Base-by-base conservation (phyloP, 1,140 invertebrate species). In the Philopotamus ludificatus region DNA sequence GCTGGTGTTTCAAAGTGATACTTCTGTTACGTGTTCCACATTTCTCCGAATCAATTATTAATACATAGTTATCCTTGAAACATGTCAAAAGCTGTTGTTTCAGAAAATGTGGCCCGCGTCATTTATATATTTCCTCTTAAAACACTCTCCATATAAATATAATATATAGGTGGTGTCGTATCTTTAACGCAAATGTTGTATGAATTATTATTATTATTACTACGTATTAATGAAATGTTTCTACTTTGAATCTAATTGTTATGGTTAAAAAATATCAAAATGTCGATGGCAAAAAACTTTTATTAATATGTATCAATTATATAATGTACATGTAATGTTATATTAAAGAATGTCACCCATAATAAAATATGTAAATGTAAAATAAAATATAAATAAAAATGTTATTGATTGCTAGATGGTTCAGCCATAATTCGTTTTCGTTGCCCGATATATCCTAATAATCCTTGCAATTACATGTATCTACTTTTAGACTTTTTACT, bases 351-450 rank as follows among this genome's bases (percentile, higher is more conserved):
- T n/a, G n/a, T n/a, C n/a, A n/a, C n/a, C n/a, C n/a, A n/a, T n/a
- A n/a, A n/a, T n/a, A n/a, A n/a, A n/a, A n/a, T n/a, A 18, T 66
- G 64, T 62, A 62, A 57, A 69, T 69, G 58, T 65, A 69, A 47
- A 23, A 65, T 57, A 63, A 45, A 45, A 39, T 57, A 60, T 44
- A 55, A 65, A 63, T 65, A 69, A 69, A n/a, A 69, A 53, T 65
- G 63, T 69, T 63, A 66, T 63, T 58, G 63, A 69, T 65, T 58
- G 59, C 63, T 69, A 69, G 67, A 69, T 63, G 67, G 59, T 66
- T 66, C 63, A 69, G 54, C 63, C 63, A 39, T 41, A 1, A 42
- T 18, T 15, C 25, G 20, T 54, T 39, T 63, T 50, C 28, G 28
- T 34, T 34, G 28, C 28, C 28, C 28, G 12, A 12, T n/a, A n/a